Evolutionary conservation across 2,888 invertebrate genomes (phyloP).

Genomic region (Sclerodermus sp.): DNA sequence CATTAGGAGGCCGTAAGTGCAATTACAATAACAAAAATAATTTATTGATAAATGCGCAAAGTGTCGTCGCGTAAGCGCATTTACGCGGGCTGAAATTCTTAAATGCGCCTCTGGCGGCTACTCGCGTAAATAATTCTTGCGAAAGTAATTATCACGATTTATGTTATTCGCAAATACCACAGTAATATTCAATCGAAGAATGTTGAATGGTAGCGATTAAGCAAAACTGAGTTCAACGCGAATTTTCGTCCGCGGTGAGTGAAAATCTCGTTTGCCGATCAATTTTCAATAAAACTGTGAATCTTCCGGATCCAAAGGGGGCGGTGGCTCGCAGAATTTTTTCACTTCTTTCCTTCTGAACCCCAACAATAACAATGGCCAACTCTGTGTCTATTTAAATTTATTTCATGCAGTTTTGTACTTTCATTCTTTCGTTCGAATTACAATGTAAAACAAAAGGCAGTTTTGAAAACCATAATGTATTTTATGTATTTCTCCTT

Average conservation of each 20-base stretch:
- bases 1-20: background rate
- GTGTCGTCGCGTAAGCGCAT: constrained; percentile 32
- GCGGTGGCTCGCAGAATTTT: constrained; percentile 46
- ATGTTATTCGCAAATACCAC: constrained; percentile 47
- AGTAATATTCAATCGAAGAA: constrained; percentile 34
- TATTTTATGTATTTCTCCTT: background rate
- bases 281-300: background rate
- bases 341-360: constrained; percentile 33
- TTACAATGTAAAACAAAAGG: too few relatives aligned
- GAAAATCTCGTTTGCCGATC: constrained; percentile 1
- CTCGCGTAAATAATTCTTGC: constrained; percentile 30
- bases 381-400: constrained; percentile 15
- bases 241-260: background rate
- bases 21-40: constrained; percentile 22
- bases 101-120: constrained; percentile 37
- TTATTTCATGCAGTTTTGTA: background rate
- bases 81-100: constrained; percentile 5
- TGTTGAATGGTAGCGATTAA: constrained; percentile 27
- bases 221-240: constrained; percentile 8
- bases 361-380: constrained; percentile 44
- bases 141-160: constrained; percentile 48
- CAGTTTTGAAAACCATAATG: too few relatives aligned
- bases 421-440: too few relatives aligned
- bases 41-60: constrained; percentile 40
- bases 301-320: constrained; percentile 32